Evolutionary conservation across 2,113 vertebrate genomes (phyloP).

Genomic region (Passer montanus): DNA sequence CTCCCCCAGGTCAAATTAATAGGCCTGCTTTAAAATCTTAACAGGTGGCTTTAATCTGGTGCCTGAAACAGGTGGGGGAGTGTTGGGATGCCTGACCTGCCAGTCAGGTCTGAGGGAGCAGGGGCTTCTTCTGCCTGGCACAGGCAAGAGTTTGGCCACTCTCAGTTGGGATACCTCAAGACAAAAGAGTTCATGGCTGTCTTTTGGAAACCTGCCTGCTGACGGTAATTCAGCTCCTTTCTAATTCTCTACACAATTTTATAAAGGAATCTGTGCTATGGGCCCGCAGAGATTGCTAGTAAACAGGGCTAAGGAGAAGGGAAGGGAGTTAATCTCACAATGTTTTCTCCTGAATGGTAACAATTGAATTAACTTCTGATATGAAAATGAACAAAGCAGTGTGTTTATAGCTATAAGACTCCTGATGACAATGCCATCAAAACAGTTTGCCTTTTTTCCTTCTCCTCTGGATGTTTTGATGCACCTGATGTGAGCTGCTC

Average conservation of each 20-base stretch:
- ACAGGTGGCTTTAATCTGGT: background rate
- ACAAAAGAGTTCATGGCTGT: rapidly evolving
- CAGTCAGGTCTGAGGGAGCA: background rate
- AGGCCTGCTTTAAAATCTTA: background rate
- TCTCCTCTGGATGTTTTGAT: background rate
- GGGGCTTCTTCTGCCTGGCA: rapidly evolving
- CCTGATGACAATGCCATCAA: background rate
- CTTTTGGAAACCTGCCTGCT: background rate
- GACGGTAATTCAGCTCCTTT: background rate
- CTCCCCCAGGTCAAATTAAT: background rate
- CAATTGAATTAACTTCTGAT: background rate
- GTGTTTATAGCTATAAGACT: background rate
- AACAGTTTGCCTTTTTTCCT: background rate
- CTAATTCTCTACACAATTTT: background rate
- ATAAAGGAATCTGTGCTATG: background rate
- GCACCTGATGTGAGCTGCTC: background rate
- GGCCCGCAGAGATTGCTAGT: rapidly evolving
- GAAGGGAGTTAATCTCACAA: background rate
- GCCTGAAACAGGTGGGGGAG: background rate
- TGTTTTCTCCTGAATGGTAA: background rate
- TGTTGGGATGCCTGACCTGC: rapidly evolving
- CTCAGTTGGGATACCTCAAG: rapidly evolving
- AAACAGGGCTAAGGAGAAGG: background rate
- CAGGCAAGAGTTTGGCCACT: rapidly evolving
- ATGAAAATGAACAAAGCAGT: background rate